phyloP scores from a whole-genome alignment of 92 coral and sea anemone species.

The Siderastrea radians region DNA sequence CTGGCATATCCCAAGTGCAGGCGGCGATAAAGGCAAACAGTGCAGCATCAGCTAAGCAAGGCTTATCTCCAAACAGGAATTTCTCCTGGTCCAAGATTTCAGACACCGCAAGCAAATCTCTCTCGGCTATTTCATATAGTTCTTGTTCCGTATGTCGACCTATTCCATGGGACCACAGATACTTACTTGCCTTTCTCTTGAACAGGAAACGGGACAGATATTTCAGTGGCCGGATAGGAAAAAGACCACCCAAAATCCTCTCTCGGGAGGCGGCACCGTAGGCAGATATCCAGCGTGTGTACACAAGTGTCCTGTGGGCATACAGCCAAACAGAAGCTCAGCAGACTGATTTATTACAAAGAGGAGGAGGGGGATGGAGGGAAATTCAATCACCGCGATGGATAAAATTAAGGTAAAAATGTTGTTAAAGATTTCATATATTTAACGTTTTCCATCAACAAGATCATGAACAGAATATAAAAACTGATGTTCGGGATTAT shows the following conservation, averaged over 20 bases:
- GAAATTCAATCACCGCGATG: too few species aligned
- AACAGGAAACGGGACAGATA: constrained; percentile 8
- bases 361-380: too few species aligned
- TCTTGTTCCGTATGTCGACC: constrained; percentile 82
- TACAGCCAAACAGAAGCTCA: neutral
- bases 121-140: constrained; percentile 68
- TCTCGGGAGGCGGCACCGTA: constrained; percentile 46
- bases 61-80: constrained; percentile 78
- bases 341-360: too few species aligned
- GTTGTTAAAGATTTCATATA: too few species aligned
- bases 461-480: too few species aligned
- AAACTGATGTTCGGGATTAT: too few species aligned
- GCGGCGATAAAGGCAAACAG: constrained; percentile 69
- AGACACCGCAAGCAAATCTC: constrained; percentile 72
- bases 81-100: constrained; percentile 66
- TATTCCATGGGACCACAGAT: constrained; percentile 73
- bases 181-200: constrained; percentile 13
- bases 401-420: too few species aligned
- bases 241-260: neutral
- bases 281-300: constrained; percentile 69
- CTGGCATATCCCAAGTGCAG: constrained; percentile 47
- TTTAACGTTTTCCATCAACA: too few species aligned
- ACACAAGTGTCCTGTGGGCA: constrained; percentile 73
- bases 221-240: constrained; percentile 45
- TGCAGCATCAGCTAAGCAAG: constrained; percentile 74